These are phyloP conservation scores for Pachycephala philippinensis DNA, from an alignment of 2,113 vertebrate species.

Conservation along the genomic window DNA sequence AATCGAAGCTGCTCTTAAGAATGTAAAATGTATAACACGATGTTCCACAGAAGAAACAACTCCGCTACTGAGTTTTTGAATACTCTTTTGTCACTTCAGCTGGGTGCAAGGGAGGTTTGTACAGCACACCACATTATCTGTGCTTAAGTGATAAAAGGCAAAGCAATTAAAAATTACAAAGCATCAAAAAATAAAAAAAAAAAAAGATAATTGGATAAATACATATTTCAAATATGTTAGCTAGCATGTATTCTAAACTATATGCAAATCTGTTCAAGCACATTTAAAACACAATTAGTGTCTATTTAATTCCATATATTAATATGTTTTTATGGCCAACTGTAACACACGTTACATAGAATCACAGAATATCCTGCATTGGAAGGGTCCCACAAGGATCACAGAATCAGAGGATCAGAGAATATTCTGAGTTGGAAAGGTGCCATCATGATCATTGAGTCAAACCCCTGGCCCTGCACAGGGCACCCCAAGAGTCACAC, in stretches of 20 bases:
- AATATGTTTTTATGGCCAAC: not conserved
- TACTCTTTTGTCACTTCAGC: not conserved
- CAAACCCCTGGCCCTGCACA: not conserved
- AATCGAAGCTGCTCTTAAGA: not conserved
- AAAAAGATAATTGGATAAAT: not conserved
- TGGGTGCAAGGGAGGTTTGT: not conserved
- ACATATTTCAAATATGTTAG: not conserved
- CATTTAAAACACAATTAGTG: not conserved
- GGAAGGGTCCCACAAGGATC: not conserved
- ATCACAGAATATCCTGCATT: too few relatives aligned
- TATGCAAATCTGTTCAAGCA: not conserved
- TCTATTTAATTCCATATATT: not conserved
- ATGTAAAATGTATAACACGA: not conserved
- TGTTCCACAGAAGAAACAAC: constrained; percentile 15
- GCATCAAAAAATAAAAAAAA: not conserved
- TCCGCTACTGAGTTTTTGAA: not conserved
- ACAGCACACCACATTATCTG: not conserved
- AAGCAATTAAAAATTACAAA: not conserved
- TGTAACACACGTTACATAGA: not conserved
- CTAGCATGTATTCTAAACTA: not conserved
- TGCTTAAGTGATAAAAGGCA: constrained; percentile 33
- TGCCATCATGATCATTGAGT: too few relatives aligned
- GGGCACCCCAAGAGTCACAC: too few relatives aligned
- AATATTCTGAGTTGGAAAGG: not conserved
- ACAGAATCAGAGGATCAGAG: not conserved